Base-by-base conservation (phyloP, 2,113 vertebrate genomes). In the Piaya cayana region DNA sequence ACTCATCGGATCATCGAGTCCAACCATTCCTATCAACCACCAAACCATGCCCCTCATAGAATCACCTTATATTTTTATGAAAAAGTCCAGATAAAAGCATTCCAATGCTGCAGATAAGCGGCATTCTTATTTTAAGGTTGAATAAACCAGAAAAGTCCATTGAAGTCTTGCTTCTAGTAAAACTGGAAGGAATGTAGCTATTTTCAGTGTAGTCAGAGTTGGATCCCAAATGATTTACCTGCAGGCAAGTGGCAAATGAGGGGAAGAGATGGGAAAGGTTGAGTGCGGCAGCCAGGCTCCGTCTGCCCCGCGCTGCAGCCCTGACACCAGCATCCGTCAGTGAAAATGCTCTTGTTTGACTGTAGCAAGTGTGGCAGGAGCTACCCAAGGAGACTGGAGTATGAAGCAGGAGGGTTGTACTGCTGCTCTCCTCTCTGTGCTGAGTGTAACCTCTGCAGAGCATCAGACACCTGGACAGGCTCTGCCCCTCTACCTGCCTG, bases 281-380 rank as follows among this genome's bases (percentile, higher is more conserved):
- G 53, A 53, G 29, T 3, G 7, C 2, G 1, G 32, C 68, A 68
- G 37, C 69, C 53, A 53, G 19, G 6, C 36, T 4, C 16, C 0
- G 1, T 25, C 39, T 32, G 21, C 55, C 52, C 36, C 10, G 1
- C 0, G 1, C 45, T 12, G 13, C 47, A 60, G 52, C 45, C 29
- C 30, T 30, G 18, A 17, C 47, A 52, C 25, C 29, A 6, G 32
- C 2, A 1, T 19, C 45, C 5, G 0, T 30, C 47, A 3, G 11
- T 60, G 62, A 11, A 22, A 25, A 8, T 22, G 17, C 34, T 74
- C 37, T 34, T 16, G 25, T 15, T 25, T 50, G 34, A 2, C 27
- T 16, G 7, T 60, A 4, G 7, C 0, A 1, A 3, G 23, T 3
- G 4, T 0, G 2, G 37, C 80, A 52, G 80, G 36, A 50, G 36